Conservation (phyloP, 2,113 vertebrate genomes). For the Cromileptes altivelis region DNA sequence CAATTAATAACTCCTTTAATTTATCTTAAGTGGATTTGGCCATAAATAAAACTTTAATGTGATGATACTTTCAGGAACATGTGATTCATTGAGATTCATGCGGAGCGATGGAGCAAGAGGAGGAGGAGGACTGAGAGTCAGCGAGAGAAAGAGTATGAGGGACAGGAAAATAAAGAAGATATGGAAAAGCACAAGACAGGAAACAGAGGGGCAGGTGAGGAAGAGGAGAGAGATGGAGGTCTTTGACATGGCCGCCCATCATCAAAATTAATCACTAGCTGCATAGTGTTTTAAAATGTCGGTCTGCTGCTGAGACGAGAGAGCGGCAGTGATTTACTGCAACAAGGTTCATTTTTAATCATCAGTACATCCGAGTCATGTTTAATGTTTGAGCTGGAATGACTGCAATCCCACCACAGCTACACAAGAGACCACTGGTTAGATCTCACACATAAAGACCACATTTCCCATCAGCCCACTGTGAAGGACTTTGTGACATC, state of each 20-base stretch:
- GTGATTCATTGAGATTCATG: not conserved
- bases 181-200: not conserved
- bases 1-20: not conserved
- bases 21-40: not conserved
- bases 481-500: too few species aligned
- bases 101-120: not conserved
- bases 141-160: not conserved
- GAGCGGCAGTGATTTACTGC: slow-evolving; percentile 18
- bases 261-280: slow-evolving; percentile 57
- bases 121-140: slow-evolving; percentile 2
- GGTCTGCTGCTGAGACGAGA: slow-evolving; percentile 16
- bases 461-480: slow-evolving; percentile 18
- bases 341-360: slow-evolving; percentile 30
- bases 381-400: slow-evolving; percentile 33
- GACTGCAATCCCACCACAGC: not conserved
- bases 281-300: slow-evolving; percentile 60
- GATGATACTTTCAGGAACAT: not conserved
- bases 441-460: not conserved
- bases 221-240: slow-evolving; percentile 8
- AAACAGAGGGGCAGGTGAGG: not conserved
- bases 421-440: not conserved
- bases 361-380: slow-evolving; percentile 38
- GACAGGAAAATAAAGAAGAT: not conserved
- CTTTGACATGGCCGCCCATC: slow-evolving; percentile 40
- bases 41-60: not conserved